These are phyloP conservation scores for Pardalotus punctatus DNA, from an alignment of 2,113 vertebrate genomes.

Conservation along the genomic window DNA sequence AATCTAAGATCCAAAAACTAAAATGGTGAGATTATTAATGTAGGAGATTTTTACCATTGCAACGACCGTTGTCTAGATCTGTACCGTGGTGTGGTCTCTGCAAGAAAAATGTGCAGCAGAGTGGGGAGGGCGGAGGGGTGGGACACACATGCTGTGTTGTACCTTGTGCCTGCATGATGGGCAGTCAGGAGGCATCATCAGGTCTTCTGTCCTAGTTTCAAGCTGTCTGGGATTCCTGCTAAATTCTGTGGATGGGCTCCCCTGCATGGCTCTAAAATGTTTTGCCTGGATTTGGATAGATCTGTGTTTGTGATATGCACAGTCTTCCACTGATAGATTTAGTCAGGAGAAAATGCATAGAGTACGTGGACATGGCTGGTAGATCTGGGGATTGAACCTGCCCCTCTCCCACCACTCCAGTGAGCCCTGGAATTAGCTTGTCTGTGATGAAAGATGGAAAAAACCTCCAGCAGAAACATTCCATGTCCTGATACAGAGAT, in stretches of 20 bases:
- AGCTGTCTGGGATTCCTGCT: not conserved
- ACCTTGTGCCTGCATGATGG: not conserved
- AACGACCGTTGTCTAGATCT: not conserved
- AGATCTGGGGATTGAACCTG: not conserved
- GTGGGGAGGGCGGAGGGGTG: not conserved
- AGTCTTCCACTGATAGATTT: not conserved
- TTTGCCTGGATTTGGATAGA: not conserved
- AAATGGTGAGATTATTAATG: not conserved
- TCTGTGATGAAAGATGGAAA: not conserved
- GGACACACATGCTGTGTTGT: accelerated
- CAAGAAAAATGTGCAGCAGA: not conserved
- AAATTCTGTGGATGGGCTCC: not conserved
- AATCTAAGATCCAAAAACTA: not conserved
- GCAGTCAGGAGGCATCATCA: not conserved
- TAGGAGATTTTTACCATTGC: not conserved
- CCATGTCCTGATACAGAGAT: not conserved
- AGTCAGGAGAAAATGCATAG: not conserved
- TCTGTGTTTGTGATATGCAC: not conserved
- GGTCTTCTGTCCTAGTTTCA: not conserved
- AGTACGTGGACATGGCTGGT: not conserved
- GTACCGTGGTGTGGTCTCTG: not conserved
- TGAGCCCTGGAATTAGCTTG: accelerated
- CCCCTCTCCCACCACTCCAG: not conserved
- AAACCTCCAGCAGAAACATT: not conserved
- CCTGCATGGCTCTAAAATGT: not conserved